phyloP scores from a whole-genome alignment of 2,797 vertebrate species.

The Ctenopoma kingsleyae region DNA sequence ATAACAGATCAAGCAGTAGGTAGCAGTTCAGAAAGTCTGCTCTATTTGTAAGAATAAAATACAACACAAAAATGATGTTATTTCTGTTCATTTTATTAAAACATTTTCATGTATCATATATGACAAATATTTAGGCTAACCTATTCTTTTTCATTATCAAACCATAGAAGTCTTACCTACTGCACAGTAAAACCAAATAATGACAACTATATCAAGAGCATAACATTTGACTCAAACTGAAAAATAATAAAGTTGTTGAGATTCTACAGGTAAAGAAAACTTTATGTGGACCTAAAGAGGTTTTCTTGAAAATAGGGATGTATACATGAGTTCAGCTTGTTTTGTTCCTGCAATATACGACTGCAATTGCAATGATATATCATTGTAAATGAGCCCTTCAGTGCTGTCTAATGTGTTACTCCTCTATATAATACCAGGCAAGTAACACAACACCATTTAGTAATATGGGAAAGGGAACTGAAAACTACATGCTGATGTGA shows the following conservation, averaged over 20 bases:
- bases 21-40: neutral
- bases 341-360: conserved; percentile 32
- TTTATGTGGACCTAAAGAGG: conserved; percentile 10
- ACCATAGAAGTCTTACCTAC: conserved; percentile 63
- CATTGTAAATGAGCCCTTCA: conserved; percentile 11
- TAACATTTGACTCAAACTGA: conserved; percentile 54
- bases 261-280: conserved; percentile 55
- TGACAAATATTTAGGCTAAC: conserved; percentile 72
- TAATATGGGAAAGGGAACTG: conserved; percentile 11
- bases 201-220: conserved; percentile 51
- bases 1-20: neutral
- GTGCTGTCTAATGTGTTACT: neutral
- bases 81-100: conserved; percentile 83
- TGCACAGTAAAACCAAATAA: conserved; percentile 56
- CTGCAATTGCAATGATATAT: conserved; percentile 8
- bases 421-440: conserved; percentile 15
- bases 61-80: conserved; percentile 9
- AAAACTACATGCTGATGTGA: conserved; percentile 12
- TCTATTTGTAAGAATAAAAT: neutral
- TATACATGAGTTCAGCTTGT: conserved; percentile 2
- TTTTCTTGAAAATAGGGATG: conserved; percentile 37
- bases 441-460: conserved; percentile 26
- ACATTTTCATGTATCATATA: conserved; percentile 76
- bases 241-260: conserved; percentile 37
- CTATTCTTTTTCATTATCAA: conserved; percentile 70